phyloP scores from a whole-genome alignment of 1,140 invertebrate genomes.

The Pissodes strobi region DNA sequence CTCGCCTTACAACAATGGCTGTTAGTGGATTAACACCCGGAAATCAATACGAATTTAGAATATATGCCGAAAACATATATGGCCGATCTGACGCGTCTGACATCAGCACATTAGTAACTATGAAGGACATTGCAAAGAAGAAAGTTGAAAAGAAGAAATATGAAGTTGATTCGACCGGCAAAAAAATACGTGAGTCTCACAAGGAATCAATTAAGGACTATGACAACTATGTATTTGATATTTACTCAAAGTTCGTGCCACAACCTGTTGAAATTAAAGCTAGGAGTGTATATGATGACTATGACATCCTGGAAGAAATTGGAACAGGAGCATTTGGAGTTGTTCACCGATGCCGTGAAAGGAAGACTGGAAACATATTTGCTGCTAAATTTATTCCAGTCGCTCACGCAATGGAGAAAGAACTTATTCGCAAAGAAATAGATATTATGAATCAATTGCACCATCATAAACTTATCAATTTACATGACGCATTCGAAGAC shows the following conservation, averaged over 20 bases:
- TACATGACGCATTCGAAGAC: constrained; percentile 99
- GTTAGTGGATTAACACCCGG: constrained; percentile 84
- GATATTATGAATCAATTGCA: constrained; percentile 99
- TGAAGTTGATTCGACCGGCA: constrained; percentile 89
- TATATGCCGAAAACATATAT: constrained; percentile 96
- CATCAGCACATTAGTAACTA: constrained; percentile 77
- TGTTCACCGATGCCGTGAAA: constrained; percentile 95
- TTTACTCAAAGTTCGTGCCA: constrained; percentile 95
- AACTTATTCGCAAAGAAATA: constrained; percentile 96
- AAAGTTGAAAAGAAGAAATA: constrained; percentile 77
- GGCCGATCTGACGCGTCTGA: constrained; percentile 92
- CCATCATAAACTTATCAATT: constrained; percentile 95
- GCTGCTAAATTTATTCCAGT: constrained; percentile 99
- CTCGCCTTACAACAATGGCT: constrained; percentile 90
- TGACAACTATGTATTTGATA: constrained; percentile 96
- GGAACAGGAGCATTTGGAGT: constrained; percentile 99
- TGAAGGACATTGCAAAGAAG: constrained; percentile 81
- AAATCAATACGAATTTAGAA: constrained; percentile 95
- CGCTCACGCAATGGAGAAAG: constrained; percentile 93
- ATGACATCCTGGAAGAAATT: constrained; percentile 99
- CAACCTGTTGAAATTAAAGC: constrained; percentile 96
- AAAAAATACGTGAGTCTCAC: constrained; percentile 87
- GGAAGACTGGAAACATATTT: constrained; percentile 94
- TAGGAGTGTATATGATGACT: constrained; percentile 94
- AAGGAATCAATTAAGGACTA: constrained; percentile 91